Base-by-base conservation (phyloP, 2,888 invertebrate species). In the Tridacna gigas region DNA sequence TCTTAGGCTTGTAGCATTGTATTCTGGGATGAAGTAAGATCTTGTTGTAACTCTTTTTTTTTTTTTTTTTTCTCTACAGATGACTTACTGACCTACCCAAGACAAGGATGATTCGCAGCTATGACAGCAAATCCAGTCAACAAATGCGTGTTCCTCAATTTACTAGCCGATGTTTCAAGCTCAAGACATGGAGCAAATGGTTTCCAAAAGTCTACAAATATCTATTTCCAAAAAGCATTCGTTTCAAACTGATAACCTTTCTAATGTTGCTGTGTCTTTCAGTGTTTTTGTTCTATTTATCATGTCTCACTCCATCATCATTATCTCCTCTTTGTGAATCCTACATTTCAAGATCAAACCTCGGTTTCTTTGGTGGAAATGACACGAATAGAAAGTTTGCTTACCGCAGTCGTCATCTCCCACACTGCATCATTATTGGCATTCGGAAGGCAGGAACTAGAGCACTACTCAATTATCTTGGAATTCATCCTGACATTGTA, bases 401-500 rank as follows among this genome's bases (percentile, higher is more conserved):
- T n/a, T 86, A 89, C 69, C 86, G 88, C 9, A 83, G 83, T 28
- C 91, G 92, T 7, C 92, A 93, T 22, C 90, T 95, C 9, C 95
- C 95, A 7, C 91, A 93, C 56, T 94, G 94, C 82, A 91, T 95
- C 77, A 95, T 95, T 47, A 94, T 95, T 60, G 95, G 95, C 2
- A 95, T 93, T 0, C 91, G 95, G 9, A 95, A 95, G 83, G 94
- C 94, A 12, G 95, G 95, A 18, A 95, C 95, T 0, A 81, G 95
- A 51, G 95, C 95, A 7, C 89, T 95, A n/a, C 90, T 95, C 5
- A 93, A 94, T 80, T 95, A 95, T 82, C 91, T 94, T 51, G 91
- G 90, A 71, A 86, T 94, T 37, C 94, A 95, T 89, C 94, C 95
- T 20, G 97, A 97, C 95, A 97, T 98, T 80, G 98, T 98, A 94